These are phyloP conservation scores for Nothocercus julius DNA, from an alignment of 2,113 vertebrate species.

Conservation along the genomic window DNA sequence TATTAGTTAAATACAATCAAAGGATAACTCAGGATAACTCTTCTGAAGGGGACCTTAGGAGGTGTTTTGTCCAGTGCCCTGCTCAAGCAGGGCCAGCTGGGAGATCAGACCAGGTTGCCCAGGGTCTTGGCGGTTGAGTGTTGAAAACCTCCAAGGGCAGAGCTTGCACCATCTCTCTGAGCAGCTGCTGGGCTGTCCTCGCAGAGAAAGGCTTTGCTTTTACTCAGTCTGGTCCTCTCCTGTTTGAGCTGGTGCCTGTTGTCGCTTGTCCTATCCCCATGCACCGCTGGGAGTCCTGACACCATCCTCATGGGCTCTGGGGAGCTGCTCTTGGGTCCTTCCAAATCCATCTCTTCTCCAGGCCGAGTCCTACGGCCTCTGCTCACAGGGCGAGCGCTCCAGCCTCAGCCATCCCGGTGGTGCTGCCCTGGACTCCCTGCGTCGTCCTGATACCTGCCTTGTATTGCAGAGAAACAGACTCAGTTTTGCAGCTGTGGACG, in stretches of 20 bases:
- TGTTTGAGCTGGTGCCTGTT: neutral
- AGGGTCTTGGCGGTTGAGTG: neutral
- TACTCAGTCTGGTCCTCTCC: neutral
- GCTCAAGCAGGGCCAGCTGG: neutral
- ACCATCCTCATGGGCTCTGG: neutral
- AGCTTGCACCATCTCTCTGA: neutral
- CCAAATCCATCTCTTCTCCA: neutral
- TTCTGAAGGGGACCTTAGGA: neutral
- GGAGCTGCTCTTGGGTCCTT: neutral
- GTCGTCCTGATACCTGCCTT: neutral
- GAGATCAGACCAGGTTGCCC: neutral
- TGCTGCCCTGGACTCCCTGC: neutral
- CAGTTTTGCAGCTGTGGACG: neutral
- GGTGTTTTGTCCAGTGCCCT: neutral
- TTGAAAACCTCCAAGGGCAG: neutral
- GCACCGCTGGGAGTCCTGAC: neutral
- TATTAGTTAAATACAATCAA: neutral
- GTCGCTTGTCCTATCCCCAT: neutral
- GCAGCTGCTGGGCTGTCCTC: rapidly evolving
- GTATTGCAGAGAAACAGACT: neutral
- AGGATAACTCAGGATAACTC: neutral
- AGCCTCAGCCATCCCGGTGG: neutral
- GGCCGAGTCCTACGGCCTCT: neutral
- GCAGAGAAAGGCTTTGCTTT: neutral
- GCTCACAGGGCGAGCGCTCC: neutral